These are phyloP conservation scores for Drosophila takahashii DNA, from an alignment of 1,140 invertebrate genomes.

Conservation along the genomic window DNA sequence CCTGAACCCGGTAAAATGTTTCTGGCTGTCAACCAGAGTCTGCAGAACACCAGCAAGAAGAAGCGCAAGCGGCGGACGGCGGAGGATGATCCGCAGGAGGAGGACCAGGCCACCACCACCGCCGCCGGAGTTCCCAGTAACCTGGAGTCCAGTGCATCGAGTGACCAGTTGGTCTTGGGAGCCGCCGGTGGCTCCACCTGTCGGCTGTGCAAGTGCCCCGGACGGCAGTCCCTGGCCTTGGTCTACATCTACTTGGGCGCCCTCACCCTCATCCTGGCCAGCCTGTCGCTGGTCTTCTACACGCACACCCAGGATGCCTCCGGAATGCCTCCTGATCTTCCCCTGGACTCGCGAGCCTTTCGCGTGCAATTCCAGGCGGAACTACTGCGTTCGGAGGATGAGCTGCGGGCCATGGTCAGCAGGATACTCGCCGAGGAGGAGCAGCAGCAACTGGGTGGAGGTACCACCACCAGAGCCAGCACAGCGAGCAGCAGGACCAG, in stretches of 20 bases:
- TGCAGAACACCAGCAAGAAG: conserved; percentile 58
- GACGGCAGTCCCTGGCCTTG: conserved; percentile 42
- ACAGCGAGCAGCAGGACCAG: neutral
- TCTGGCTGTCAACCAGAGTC: conserved; percentile 78
- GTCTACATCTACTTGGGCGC: conserved; percentile 75
- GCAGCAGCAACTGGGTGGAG: conserved; percentile 27
- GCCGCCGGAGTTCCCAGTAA: no score
- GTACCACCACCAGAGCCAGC: neutral
- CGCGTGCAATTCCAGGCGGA: conserved; percentile 55
- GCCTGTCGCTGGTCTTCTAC: conserved; percentile 71
- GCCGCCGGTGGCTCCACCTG: neutral
- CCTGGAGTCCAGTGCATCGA: conserved; percentile 47
- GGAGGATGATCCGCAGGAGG: conserved; percentile 24
- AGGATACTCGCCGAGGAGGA: conserved; percentile 44
- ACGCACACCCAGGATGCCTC: conserved; percentile 52
- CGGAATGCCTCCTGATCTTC: neutral
- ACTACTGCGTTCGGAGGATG: conserved; percentile 52
- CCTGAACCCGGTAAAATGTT: conserved; percentile 57
- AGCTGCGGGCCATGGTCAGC: conserved; percentile 43
- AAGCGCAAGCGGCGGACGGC: conserved; percentile 36
- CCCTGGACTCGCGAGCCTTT: conserved; percentile 14
- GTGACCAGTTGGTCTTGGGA: conserved; percentile 45
- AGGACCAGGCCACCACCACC: neutral
- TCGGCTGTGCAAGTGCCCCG: conserved; percentile 18
- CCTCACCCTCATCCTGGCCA: conserved; percentile 69